Evolutionary conservation across 2,888 invertebrate genomes (phyloP), one percentile per base, ranked within the genome.

Genomic region (Acanthosepion lycidas): DNA sequence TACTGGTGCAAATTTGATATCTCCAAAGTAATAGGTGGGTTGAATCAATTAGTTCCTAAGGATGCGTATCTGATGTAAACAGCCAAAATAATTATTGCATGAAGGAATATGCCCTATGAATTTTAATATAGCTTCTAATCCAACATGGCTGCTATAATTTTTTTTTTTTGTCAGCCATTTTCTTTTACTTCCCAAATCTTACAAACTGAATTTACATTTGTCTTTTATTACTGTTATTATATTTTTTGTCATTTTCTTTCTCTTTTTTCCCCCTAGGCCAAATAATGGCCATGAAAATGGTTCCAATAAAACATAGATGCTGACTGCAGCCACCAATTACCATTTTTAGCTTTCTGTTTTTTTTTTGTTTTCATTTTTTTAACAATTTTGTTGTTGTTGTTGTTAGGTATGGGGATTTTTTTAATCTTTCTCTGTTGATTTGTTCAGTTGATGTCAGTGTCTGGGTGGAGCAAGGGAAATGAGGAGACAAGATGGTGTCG

Each of bases 51-150:
- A 59, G 59, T 59, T 59, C 59, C 23, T 59, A 59, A 59, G 59
- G 59, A 59, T 59, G 59, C 59, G 6, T 59, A 59, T 59, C 59
- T 59, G 59, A 59, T 59, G 59, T 59, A 59, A 59, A 59, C 59
- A 33, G n/a, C 23, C 78, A 78, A 78, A 78, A 78, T 78, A 78
- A 78, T 78, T n/a, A 78, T 78, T n/a, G 78, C n/a, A 78, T n/a
- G 78, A 78, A 78, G 78, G 78, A 78, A 78, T 78, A 78, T 78
- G 78, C n/a, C 78, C 78, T n/a, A 78, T 78, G 78, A 78, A 78
- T 78, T 78, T 78, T 78, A 78, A 78, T 78, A 78, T 33, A 15
- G 8, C 15, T 78, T 33, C n/a, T n/a, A n/a, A 15, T 78, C n/a
- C n/a, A 78, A 78, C 78, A 59, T 59, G 59, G 59, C 59, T 59